Evolutionary conservation across 2,113 vertebrate genomes (phyloP), one percentile per base, ranked within the genome.

Genomic region (Lota lota): DNA sequence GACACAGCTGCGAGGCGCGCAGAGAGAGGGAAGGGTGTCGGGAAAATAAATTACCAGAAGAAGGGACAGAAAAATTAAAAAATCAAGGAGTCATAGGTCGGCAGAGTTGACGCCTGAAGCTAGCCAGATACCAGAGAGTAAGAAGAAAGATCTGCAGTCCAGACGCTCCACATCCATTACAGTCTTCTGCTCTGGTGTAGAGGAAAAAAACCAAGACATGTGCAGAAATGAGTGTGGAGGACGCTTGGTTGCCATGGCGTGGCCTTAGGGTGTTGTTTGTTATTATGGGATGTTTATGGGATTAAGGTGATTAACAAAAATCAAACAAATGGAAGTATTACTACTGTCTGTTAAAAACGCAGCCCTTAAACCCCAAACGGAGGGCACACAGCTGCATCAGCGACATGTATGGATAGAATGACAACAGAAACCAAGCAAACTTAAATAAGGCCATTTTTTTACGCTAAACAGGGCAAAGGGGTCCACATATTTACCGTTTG

Each of bases 51-150:
- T 80, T 59, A 66, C 66, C 59, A 14, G 36, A 6, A 56, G 53
- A 56, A 18, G 53, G 53, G 53, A 56, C 53, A n/a, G n/a, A 56
- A 56, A 18, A 56, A 56, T 56, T 68, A 69, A 75, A 82, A 81
- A 77, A 84, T 74, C 21, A 51, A 76, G 76, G 73, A 84, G 82
- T 81, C 75, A 77, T 66, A 79, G 68, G 80, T 79, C 64, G 17
- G 73, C 70, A 53, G 74, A 85, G 77, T 18, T 78, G 79, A 82
- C 70, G 65, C 64, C 61, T 85, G 90, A 91, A 74, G 85, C 80
- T 81, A 85, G 40, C 86, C 89, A 90, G 87, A 85, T 67, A 74
- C 76, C 40, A 14, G 40, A 47, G 54, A 69, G 67, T 57, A 68
- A 76, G 63, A 77, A 86, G 75, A 82, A 78, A 79, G 76, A 24